Percentiles rank a stretch among this genome's conserved stretches.
Evolutionary conservation across 2,797 vertebrate species (phyloP).

Genomic region (Poeciliopsis gracilis): DNA sequence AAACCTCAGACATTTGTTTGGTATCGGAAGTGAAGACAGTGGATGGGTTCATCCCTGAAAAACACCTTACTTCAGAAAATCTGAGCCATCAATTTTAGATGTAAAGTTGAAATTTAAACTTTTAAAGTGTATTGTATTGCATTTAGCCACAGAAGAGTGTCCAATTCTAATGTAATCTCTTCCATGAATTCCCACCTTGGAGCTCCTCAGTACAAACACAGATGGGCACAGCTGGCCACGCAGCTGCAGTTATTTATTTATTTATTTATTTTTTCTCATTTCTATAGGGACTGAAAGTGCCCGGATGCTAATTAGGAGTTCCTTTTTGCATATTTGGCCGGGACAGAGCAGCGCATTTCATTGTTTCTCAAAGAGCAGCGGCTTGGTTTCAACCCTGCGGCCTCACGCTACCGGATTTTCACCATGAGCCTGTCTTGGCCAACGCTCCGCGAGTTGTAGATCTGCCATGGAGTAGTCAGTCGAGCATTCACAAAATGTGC

Average conservation of each 20-base stretch:
- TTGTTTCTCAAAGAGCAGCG: not conserved
- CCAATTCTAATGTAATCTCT: not conserved
- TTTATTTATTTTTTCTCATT: not conserved
- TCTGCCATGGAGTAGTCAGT: slow-evolving; percentile 15
- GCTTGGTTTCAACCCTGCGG: slow-evolving; percentile 11
- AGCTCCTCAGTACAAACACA: slow-evolving; percentile 10
- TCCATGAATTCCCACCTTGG: not conserved
- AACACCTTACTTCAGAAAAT: not conserved
- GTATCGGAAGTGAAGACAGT: too few relatives aligned
- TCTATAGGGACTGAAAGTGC: slow-evolving; percentile 19
- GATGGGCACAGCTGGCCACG: slow-evolving; percentile 23
- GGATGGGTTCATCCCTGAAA: too few relatives aligned
- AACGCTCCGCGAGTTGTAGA: not conserved
- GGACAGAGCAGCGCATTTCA: not conserved
- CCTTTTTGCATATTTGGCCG: slow-evolving; percentile 11
- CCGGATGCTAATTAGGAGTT: slow-evolving; percentile 25
- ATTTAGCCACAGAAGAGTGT: not conserved
- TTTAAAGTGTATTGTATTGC: too few relatives aligned
- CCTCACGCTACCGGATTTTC: slow-evolving; percentile 8
- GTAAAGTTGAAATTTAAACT: too few relatives aligned
- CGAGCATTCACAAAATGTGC: slow-evolving; percentile 9
- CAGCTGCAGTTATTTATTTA: slow-evolving; percentile 20
- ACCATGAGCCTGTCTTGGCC: not conserved
- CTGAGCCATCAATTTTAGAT: not conserved
- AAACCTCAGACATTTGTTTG: too few relatives aligned